phyloP scores from a whole-genome alignment of 2,797 vertebrate species.

The Helostoma temminkii region DNA sequence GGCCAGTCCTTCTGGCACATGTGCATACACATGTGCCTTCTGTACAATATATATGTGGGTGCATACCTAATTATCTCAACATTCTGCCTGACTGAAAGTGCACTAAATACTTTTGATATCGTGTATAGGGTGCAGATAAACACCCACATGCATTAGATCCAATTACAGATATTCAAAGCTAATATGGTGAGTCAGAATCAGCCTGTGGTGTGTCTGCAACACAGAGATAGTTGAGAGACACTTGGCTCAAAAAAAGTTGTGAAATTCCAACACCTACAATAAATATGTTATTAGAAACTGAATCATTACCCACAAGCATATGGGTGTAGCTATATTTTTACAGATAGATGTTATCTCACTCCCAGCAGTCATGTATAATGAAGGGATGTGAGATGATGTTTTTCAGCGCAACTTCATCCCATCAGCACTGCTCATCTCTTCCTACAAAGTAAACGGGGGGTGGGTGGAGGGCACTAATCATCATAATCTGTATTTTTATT shows the following conservation, averaged over 20 bases:
- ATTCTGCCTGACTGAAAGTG: conserved; percentile 51
- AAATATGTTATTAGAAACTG: conserved; percentile 34
- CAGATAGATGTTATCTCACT: neutral
- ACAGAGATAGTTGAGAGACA: conserved; percentile 12
- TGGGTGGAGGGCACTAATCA: neutral
- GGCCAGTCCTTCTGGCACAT: conserved; percentile 17
- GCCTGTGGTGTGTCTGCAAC: conserved; percentile 10
- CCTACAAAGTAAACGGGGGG: conserved; percentile 5
- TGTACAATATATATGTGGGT: conserved; percentile 39
- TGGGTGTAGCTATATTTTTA: neutral
- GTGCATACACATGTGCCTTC: conserved; percentile 11
- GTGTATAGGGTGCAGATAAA: conserved; percentile 47
- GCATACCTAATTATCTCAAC: conserved; percentile 58
- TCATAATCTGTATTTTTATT: neutral
- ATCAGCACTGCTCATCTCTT: neutral
- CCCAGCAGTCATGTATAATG: neutral
- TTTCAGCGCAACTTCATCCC: neutral
- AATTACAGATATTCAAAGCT: conserved; percentile 57
- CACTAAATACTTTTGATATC: conserved; percentile 45
- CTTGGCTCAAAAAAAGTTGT: conserved; percentile 22
- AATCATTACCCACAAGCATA: conserved; percentile 20
- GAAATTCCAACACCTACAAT: conserved; percentile 24
- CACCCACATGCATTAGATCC: conserved; percentile 34
- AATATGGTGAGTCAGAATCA: conserved; percentile 46
- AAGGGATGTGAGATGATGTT: neutral